A percentile compares a stretch with the other conserved stretches of the same genome.
Conservation (phyloP, 2,113 vertebrate species). For the Tapirus terrestris region DNA sequence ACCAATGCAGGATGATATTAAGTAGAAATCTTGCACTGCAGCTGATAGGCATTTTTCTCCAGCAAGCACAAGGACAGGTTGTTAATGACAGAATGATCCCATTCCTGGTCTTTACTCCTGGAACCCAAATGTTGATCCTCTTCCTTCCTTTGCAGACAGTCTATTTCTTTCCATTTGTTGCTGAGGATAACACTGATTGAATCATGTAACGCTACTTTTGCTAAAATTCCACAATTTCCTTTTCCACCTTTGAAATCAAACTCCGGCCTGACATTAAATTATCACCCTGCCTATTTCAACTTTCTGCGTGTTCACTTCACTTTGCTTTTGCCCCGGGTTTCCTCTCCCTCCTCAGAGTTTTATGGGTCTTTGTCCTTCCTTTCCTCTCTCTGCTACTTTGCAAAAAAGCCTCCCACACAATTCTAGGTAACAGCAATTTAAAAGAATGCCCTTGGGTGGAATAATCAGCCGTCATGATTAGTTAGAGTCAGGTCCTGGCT, state of each 20-base stretch:
- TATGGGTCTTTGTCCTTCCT: constrained; percentile 27
- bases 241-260: background rate
- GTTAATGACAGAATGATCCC: background rate
- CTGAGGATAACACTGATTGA: background rate
- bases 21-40: background rate
- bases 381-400: constrained; percentile 42
- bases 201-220: background rate
- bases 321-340: background rate
- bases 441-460: constrained; percentile 66
- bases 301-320: background rate
- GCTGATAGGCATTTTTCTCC: background rate
- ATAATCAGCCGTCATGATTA: constrained; percentile 69
- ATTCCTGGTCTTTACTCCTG: background rate
- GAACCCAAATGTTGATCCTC: background rate
- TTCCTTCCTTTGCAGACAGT: background rate
- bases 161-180: background rate
- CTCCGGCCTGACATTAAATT: background rate
- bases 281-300: background rate
- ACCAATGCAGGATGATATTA: background rate
- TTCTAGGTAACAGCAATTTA: constrained; percentile 60
- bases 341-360: background rate
- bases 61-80: background rate
- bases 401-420: constrained; percentile 62
- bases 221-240: background rate
- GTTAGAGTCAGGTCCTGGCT: constrained; percentile 63